These are phyloP conservation scores for Pangasius mekongensis DNA, from an alignment of 2,797 vertebrate genomes.

Conservation along the genomic window DNA sequence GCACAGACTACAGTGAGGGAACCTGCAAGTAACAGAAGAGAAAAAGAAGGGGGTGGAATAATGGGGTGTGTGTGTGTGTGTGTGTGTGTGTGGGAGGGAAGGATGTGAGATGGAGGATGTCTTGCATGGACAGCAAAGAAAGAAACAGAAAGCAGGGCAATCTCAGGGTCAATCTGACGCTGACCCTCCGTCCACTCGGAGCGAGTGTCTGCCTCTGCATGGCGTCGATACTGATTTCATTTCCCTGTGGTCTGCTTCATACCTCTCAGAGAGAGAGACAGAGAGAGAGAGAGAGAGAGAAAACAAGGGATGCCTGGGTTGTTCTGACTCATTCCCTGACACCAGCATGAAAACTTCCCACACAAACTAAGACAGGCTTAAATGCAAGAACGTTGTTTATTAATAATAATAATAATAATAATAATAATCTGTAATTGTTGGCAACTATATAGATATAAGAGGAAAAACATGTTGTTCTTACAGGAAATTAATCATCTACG, in stretches of 20 bases:
- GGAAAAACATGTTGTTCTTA: not conserved
- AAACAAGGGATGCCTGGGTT: constrained; percentile 55
- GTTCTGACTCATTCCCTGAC: constrained; percentile 70
- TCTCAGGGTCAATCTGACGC: constrained; percentile 43
- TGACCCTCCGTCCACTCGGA: constrained; percentile 30
- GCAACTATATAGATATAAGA: not conserved
- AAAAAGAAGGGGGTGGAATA: constrained; percentile 26
- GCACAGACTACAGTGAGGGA: not conserved
- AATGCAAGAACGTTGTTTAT: not conserved
- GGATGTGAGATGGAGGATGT: constrained; percentile 21
- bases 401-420: no score
- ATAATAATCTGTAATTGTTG: not conserved
- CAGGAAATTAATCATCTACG: not conserved
- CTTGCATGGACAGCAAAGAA: constrained; percentile 39
- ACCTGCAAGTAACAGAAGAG: constrained; percentile 17
- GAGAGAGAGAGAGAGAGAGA: constrained; percentile 9
- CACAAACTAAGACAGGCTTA: not conserved
- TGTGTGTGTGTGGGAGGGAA: constrained; percentile 46
- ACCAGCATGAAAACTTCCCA: constrained; percentile 32
- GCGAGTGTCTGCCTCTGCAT: constrained; percentile 25
- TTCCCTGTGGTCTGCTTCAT: not conserved
- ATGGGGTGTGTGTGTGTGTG: constrained; percentile 9
- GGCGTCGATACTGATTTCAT: constrained; percentile 34
- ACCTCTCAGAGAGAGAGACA: not conserved
- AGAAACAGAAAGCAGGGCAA: constrained; percentile 32